A percentile compares a stretch with the other conserved stretches of the same genome.
Conservation (phyloP, 2,113 vertebrate genomes). For the Dipodomys stephensi region DNA sequence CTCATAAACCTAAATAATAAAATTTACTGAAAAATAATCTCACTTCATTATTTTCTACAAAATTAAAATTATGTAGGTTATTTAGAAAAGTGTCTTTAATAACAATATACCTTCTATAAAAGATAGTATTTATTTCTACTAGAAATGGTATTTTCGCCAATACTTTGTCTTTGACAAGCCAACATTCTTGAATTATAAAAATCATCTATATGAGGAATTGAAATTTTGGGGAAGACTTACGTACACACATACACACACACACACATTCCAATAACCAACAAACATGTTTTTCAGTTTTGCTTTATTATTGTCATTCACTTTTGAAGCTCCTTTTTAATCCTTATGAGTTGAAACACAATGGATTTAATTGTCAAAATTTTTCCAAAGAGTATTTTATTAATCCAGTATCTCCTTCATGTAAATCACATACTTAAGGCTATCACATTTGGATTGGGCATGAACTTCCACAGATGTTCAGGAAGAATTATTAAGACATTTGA, state of each 20-base stretch:
- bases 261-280: background rate
- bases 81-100: background rate
- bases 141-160: background rate
- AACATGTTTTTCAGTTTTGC: background rate
- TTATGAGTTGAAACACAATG: background rate
- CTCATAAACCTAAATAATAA: slow-evolving; percentile 3
- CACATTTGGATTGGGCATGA: slow-evolving; percentile 44
- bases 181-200: background rate
- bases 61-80: slow-evolving; percentile 9
- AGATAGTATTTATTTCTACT: background rate
- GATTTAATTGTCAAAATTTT: slow-evolving; percentile 53
- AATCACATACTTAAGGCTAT: background rate
- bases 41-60: slow-evolving; percentile 13
- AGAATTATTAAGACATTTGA: slow-evolving; percentile 39
- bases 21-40: slow-evolving; percentile 25
- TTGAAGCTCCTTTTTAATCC: background rate
- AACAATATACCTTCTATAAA: background rate
- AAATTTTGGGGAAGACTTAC: background rate
- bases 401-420: background rate
- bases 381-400: slow-evolving; percentile 4
- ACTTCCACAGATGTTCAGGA: background rate
- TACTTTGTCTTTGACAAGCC: background rate
- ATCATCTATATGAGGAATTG: background rate
- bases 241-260: too few relatives aligned
- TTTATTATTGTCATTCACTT: background rate